Evolutionary conservation across 64 coral and sea anemone species (phyloP).

Genomic region (Dendrophyllia cribrosa): DNA sequence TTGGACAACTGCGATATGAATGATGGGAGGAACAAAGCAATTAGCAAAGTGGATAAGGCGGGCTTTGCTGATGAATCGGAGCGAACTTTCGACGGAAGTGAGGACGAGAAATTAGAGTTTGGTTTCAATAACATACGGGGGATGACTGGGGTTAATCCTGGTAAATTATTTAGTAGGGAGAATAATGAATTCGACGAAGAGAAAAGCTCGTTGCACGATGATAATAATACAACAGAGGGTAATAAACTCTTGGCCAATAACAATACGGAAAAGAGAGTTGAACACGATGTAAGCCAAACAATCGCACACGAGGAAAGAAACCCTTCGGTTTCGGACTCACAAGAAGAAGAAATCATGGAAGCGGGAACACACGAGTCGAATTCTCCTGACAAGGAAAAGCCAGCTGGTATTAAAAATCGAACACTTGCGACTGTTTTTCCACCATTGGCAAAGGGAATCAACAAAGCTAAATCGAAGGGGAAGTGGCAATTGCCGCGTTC

Average conservation of each 20-base stretch:
- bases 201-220: slow-evolving; percentile 34
- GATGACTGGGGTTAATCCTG: slow-evolving; percentile 31
- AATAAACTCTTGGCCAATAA: slow-evolving; percentile 53
- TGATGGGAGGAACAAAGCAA: slow-evolving; percentile 5
- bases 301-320: slow-evolving; percentile 6
- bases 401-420: slow-evolving; percentile 27
- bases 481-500: slow-evolving; percentile 1
- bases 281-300: slow-evolving; percentile 39
- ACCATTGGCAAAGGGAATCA: slow-evolving; percentile 28
- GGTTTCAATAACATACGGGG: slow-evolving; percentile 33
- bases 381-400: slow-evolving; percentile 15
- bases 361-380: background rate
- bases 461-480: slow-evolving; percentile 25
- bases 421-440: slow-evolving; percentile 20
- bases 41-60: background rate
- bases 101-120: slow-evolving; percentile 1
- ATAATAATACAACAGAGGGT: slow-evolving; percentile 37
- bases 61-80: background rate
- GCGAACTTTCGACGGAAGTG: slow-evolving; percentile 56
- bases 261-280: slow-evolving; percentile 21
- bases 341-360: slow-evolving; percentile 18
- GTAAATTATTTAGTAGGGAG: slow-evolving; percentile 73
- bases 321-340: slow-evolving; percentile 11
- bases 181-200: slow-evolving; percentile 73
- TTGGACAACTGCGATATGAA: background rate